Evolutionary conservation across 2,797 vertebrate genomes (phyloP), one percentile per base, ranked within the genome.

Genomic region (Sebastes glaucus): DNA sequence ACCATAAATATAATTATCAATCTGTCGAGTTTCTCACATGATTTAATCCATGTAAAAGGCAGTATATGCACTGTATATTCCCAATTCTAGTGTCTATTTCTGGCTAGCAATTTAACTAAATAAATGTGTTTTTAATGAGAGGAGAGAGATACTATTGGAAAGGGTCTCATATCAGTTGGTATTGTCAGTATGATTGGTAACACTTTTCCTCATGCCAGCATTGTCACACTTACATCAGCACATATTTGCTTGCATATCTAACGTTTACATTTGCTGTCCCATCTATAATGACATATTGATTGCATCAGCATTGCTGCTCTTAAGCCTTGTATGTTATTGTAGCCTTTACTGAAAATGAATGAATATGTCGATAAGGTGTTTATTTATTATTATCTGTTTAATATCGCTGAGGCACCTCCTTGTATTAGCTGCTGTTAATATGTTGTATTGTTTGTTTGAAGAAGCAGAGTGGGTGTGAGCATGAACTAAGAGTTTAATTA

Each of bases 401-500:
- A 53, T 32, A 66, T 46, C 63, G 61, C 35, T n/a, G 49, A 66
- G 14, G 65, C 3, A 49, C 33, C 3, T 60, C 4, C 9, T 16
- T 25, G 28, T 25, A 33, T 72, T 23, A 66, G 25, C 42, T 23
- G 25, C 35, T 64, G 18, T 77, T 62, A 77, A 80, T 72, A 62
- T 70, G 49, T 56, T 20, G 46, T 73, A 32, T 61, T 73, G 63
- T 83, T 74, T 65, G 4, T 78, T 22, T 14, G 20, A 74, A 23
- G 65, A 78, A 77, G 69, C 67, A 59, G 28, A 42, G 46, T 23
- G 32, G 55, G 30, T 57, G 38, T 78, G 68, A 78, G 71, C 30
- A 69, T 85, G 68, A 86, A 59, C 28, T 62, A 60, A 66, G 63
- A 71, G 23, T 86, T 87, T 83, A 74, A 89, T 91, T 88, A 84